Base-by-base conservation (phyloP, 2,888 invertebrate genomes). In the Lumbricus terrestris region DNA sequence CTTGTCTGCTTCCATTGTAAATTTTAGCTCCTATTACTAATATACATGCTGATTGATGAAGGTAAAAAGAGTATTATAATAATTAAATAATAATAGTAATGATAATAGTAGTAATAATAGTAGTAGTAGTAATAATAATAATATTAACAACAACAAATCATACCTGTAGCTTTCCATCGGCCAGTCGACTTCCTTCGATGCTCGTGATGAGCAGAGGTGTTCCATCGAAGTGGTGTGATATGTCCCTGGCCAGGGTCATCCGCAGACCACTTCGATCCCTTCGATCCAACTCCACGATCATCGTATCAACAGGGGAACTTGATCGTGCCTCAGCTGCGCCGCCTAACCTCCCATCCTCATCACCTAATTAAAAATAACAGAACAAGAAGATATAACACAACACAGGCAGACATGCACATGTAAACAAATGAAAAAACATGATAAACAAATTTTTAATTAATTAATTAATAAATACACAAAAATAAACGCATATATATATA, bases 241-340 rank as follows among this genome's bases (percentile, higher is more conserved):
- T 54, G 35, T 54, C 89, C 34, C 89, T 54, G 1, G 29, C 89
- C 23, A 89, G 34, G 5, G 54, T 54, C 29, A 89, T 54, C 37
- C 35, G 34, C 89, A 89, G 34, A 37, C n/a, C 47, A 42, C 54
- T 47, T 35, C 89, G 69, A 38, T 89, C 89, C 6, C 69, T 47
- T 33, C 89, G n/a, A 47, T 42, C 37, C 33, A 89, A 37, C 69
- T 89, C 89, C 33, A 89, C 82, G 16, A 85, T 85, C 37, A 85
- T 85, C 6, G 85, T 35, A 85, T 85, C 85, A 16, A 23, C 18
- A 35, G 34, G 35, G 69, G 69, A 69, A 69, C n/a, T n/a, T 8
- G n/a, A 69, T 69, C 69, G 69, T 1, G 29, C 69, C n/a, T 69
- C 69, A n/a, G 8, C 69, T n/a, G 69, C 29, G 11, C 16, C n/a